Base-by-base conservation (phyloP, 2,113 vertebrate genomes). In the Rhadina sibilatrix region DNA sequence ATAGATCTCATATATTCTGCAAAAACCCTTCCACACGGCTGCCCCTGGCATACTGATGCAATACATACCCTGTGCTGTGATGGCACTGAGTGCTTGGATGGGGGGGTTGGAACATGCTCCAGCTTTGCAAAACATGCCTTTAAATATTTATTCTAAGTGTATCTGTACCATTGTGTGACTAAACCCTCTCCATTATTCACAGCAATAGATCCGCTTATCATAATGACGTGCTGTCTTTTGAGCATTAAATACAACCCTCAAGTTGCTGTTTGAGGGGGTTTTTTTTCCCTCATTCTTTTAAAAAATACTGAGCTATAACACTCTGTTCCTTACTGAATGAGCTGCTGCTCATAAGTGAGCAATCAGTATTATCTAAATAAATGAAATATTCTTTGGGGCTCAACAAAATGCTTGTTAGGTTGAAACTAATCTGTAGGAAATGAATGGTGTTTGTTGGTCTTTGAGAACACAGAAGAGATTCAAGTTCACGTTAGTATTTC, bases 301-400 rank as follows among this genome's bases (percentile, higher is more conserved):
- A 95, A 89, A 94, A 83, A 82, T 63, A 89, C 77, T 49, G 90
- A 90, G 75, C 63, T 96, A 23, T 87, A 97, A 85, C 94, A 96
- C 90, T 83, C 83, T 97, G 79, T 95, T 97, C 90, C 94, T 81
- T 91, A 83, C 96, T 97, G 97, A 96, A 96, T 88, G 95, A 95
- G 87, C 78, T 96, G 93, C 76, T 2, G 31, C 89, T 96, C 91
- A 31, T 96, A 97, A 96, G 88, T 93, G 94, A 98, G 95, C 95
- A 96, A 98, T 98, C 95, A 96, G 74, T 93, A 91, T 97, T 97
- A 97, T 97, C 96, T 97, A 98, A 98, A 97, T 96, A 98, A 98
- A 97, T 95, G 92, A 98, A 98, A 98, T 98, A 97, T 97, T 98
- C 96, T 98, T 98, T 96, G 91, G 96, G 96, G 93, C 95, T 97